Conservation (phyloP, 2,888 invertebrate species). For the Erebia epiphron region DNA sequence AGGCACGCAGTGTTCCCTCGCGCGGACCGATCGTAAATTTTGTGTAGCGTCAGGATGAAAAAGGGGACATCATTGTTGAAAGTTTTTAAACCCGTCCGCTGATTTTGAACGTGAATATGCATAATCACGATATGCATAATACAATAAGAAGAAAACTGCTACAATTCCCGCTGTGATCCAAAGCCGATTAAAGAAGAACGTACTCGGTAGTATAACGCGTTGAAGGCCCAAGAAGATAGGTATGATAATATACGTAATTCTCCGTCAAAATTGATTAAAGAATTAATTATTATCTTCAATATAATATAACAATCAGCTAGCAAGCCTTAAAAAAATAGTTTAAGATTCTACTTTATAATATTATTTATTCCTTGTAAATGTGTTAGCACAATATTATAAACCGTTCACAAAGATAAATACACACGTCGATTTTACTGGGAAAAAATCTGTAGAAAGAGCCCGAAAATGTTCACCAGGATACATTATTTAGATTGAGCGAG, state of each 20-base stretch:
- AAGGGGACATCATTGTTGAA: conserved; percentile 80
- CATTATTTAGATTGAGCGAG: conserved; percentile 56
- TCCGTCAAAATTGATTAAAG: too few relatives aligned
- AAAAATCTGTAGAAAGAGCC: conserved; percentile 13
- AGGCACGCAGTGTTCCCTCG: conserved; percentile 76
- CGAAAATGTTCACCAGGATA: conserved; percentile 42
- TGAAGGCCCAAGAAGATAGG: not conserved
- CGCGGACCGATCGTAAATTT: conserved; percentile 77
- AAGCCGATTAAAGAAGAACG: conserved; percentile 3
- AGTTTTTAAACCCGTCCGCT: conserved; percentile 71
- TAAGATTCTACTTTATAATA: not conserved
- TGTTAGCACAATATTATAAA: not conserved
- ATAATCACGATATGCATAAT: conserved; percentile 48
- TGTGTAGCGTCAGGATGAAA: conserved; percentile 79
- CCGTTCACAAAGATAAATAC: not conserved
- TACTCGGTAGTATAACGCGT: not conserved
- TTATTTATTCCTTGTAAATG: not conserved
- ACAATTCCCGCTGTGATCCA: not conserved
- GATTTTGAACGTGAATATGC: conserved; percentile 61
- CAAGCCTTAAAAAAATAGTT: too few relatives aligned
- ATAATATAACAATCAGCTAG: too few relatives aligned
- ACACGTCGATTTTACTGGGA: conserved; percentile 3
- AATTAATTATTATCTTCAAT: too few relatives aligned
- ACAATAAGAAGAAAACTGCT: conserved; percentile 5
- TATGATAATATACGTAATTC: too few relatives aligned